Base-by-base conservation (phyloP, 2,797 vertebrate species). In the Echeneis naucrates region DNA sequence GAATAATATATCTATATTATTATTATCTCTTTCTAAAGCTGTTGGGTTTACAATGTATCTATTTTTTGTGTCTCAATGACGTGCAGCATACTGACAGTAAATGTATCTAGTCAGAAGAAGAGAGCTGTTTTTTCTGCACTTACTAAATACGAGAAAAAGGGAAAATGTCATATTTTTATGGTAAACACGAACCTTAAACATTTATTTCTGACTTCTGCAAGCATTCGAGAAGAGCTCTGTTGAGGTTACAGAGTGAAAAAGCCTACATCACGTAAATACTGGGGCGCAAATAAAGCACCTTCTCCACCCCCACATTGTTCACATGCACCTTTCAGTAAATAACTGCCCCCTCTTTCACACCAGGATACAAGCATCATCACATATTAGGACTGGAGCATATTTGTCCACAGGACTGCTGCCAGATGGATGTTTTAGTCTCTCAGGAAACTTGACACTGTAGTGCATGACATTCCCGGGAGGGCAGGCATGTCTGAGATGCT, bases 361-460 rank as follows among this genome's bases (percentile, higher is more conserved):
- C 44, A 30, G 30, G 30, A 30, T 30, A 30, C 30, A 30, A 30
- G 30, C 30, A 30, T 30, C 30, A 30, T 30, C 30, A 30, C 71
- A 40, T 75, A 73, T 72, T 44, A 50, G 45, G 53, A 61, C 54
- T 69, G 63, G 74, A 37, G 53, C 51, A 4, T 64, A 72, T 79
- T 68, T 44, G 52, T 62, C 55, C 54, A 47, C 47, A 71, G 33
- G 80, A 52, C 70, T 30, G 33, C 59, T 68, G 62, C 71, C 82
- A 57, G 76, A 84, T 56, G 75, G 77, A 81, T 77, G 70, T 69
- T 85, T 63, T 50, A 69, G 68, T 82, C 68, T 87, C n/a, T 1
- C 44, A 72, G 80, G 86, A 82, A 89, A 89, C 80, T 45, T 78
- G 82, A 91, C 70, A 80, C 82, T 59, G 70, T 27, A 62, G 72